phyloP scores from a whole-genome alignment of 1,140 invertebrate genomes.

The Brachionus sp. region DNA sequence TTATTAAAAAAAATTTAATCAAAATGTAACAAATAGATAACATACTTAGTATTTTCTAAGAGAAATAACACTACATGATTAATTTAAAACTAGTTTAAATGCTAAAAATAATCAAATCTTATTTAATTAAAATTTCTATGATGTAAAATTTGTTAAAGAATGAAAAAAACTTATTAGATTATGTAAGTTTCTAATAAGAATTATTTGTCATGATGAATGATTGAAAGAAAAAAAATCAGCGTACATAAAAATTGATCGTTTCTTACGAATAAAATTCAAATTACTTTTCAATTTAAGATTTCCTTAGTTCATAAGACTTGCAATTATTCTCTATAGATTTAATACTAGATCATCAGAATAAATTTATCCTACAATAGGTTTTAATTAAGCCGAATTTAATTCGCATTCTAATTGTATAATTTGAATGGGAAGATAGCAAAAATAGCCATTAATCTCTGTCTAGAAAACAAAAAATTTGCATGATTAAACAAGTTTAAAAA shows the following conservation, averaged over 20 bases:
- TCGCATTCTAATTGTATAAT: background rate
- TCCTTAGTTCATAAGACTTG: background rate
- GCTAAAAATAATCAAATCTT: background rate
- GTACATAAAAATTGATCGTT: background rate
- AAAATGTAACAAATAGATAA: too few species aligned
- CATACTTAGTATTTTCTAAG: too few species aligned
- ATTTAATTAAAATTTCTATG: background rate
- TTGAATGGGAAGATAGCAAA: background rate
- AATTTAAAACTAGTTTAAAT: background rate
- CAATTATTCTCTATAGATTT: constrained; percentile 1
- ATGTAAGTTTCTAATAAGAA: background rate
- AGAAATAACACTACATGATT: background rate
- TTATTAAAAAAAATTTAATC: too few species aligned
- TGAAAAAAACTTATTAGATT: background rate
- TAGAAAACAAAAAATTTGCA: constrained; percentile 31
- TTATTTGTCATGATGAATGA: background rate
- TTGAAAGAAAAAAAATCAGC: background rate
- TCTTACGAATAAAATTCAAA: background rate
- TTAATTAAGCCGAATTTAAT: background rate
- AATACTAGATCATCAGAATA: background rate
- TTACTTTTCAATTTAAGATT: constrained; percentile 30
- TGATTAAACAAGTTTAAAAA: constrained; percentile 36
- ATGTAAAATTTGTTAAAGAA: background rate
- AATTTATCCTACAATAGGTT: background rate
- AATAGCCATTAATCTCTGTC: constrained; percentile 1